phyloP scores from a whole-genome alignment of 1,140 invertebrate species.

The Condylostylus longicornis region DNA sequence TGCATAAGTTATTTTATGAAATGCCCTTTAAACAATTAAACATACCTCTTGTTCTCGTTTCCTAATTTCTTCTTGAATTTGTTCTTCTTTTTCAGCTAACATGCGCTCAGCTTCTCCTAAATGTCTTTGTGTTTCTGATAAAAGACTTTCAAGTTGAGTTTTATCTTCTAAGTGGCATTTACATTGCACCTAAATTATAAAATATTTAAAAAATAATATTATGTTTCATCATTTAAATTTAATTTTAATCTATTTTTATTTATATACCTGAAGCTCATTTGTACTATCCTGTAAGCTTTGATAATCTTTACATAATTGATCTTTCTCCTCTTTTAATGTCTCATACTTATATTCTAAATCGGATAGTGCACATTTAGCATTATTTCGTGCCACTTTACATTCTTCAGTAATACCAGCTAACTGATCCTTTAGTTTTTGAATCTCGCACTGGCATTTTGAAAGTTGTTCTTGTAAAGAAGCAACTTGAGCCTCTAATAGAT shows the following conservation, averaged over 20 bases:
- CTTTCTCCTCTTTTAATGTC: conserved; percentile 54
- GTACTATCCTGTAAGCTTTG: conserved; percentile 56
- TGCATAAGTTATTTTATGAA: not conserved
- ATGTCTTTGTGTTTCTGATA: conserved; percentile 51
- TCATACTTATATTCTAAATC: conserved; percentile 66
- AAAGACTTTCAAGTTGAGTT: conserved; percentile 45
- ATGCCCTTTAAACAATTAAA: too few relatives aligned
- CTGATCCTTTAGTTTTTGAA: conserved; percentile 54
- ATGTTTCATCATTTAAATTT: not conserved
- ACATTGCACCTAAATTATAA: conserved; percentile 35
- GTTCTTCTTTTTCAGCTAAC: conserved; percentile 38
- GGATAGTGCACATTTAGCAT: conserved; percentile 62
- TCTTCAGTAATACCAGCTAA: conserved; percentile 61
- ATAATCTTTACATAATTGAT: conserved; percentile 50
- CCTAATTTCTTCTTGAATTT: conserved; percentile 43
- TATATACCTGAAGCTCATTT: conserved; percentile 50
- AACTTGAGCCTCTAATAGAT: conserved; percentile 50
- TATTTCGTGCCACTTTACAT: conserved; percentile 61
- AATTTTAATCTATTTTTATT: not conserved
- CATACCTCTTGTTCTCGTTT: conserved; percentile 40
- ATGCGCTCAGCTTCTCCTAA: conserved; percentile 42
- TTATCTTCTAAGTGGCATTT: conserved; percentile 66
- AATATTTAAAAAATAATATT: conserved; percentile 1
- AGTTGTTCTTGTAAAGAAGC: conserved; percentile 61
- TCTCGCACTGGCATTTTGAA: conserved; percentile 58